A percentile compares a stretch with the other conserved stretches of the same genome.
Evolutionary conservation across 2,797 vertebrate species (phyloP).

Genomic region (Coendou prehensilis): DNA sequence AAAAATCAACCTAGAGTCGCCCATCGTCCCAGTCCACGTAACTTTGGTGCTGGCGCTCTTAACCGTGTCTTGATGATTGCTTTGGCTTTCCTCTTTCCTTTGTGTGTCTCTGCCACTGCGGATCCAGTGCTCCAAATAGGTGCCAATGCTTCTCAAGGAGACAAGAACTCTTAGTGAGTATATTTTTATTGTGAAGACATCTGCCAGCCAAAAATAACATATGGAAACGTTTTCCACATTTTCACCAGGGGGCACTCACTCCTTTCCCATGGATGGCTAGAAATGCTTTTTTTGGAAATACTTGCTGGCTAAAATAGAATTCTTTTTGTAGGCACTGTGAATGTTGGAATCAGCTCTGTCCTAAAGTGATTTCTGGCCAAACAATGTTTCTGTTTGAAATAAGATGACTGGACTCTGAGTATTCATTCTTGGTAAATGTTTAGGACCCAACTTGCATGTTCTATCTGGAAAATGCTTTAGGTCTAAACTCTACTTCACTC

Average conservation of each 20-base stretch:
- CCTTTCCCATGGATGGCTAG: conserved; percentile 82
- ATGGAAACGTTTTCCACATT: conserved; percentile 83
- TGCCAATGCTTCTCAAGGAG: conserved; percentile 79
- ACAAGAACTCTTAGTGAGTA: conserved; percentile 52
- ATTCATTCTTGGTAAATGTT: conserved; percentile 69
- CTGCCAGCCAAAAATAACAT: conserved; percentile 83
- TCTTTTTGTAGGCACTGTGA: conserved; percentile 73
- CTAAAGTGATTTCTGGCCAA: conserved; percentile 75
- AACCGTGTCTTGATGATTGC: background rate
- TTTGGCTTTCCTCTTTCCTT: background rate
- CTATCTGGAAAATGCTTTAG: conserved; percentile 52
- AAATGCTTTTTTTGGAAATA: conserved; percentile 73
- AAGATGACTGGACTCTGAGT: conserved; percentile 62
- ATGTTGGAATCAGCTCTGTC: conserved; percentile 70
- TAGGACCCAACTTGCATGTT: conserved; percentile 52
- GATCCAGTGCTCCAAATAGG: background rate
- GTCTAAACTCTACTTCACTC: conserved; percentile 57
- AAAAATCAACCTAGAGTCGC: background rate
- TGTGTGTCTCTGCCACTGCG: background rate
- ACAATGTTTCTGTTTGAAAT: conserved; percentile 80
- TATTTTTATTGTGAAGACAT: conserved; percentile 85
- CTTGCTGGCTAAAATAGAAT: conserved; percentile 77
- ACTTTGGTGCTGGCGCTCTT: background rate
- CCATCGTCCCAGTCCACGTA: too few species aligned
- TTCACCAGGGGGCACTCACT: conserved; percentile 87